Evolutionary conservation across 2,113 vertebrate species (phyloP).

Genomic region (Passerina amoena): DNA sequence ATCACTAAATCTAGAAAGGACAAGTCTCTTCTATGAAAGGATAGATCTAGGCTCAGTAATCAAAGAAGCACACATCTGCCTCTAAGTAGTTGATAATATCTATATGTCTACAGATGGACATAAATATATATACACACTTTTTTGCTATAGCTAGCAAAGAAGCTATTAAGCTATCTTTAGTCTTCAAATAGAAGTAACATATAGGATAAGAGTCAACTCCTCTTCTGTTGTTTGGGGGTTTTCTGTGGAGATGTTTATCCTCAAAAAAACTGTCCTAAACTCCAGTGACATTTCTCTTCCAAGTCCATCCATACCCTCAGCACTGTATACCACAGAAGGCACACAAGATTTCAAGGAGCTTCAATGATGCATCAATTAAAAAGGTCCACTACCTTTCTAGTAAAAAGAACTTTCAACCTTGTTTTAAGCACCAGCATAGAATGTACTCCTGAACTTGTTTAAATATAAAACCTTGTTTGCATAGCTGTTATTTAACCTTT

Average conservation of each 20-base stretch:
- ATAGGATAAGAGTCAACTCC: background rate
- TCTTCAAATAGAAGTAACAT: background rate
- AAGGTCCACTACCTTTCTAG: background rate
- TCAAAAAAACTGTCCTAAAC: background rate
- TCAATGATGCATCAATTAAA: background rate
- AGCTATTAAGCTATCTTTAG: background rate
- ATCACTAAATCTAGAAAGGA: background rate
- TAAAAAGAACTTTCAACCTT: background rate
- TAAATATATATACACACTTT: background rate
- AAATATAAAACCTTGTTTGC: background rate
- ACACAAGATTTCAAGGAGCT: background rate
- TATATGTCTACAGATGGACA: background rate
- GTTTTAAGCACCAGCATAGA: background rate
- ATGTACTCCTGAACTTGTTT: background rate
- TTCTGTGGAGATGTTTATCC: background rate
- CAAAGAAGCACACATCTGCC: background rate
- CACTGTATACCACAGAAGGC: background rate
- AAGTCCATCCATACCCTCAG: background rate
- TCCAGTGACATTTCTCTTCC: background rate
- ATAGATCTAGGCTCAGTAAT: background rate
- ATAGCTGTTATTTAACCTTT: background rate
- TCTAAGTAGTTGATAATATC: background rate
- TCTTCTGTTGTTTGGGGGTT: background rate
- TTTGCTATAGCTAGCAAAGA: background rate
- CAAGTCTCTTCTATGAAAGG: background rate